These are phyloP conservation scores for Erebia aethiops DNA, from an alignment of 2,888 invertebrate genomes.

Conservation along the genomic window DNA sequence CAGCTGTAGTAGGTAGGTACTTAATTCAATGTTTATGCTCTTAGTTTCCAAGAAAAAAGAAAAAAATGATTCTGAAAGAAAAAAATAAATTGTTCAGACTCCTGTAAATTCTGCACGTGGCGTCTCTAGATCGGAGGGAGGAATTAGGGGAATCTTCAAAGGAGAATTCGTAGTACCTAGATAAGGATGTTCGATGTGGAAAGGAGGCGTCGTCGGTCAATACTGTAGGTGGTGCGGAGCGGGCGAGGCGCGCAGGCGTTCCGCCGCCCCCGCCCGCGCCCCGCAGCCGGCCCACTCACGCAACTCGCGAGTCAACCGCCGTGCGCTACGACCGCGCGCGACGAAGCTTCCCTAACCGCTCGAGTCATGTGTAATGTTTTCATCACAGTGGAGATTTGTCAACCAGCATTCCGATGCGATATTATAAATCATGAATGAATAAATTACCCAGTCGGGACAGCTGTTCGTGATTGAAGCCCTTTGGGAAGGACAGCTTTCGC, in stretches of 20 bases:
- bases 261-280: constrained; percentile 48
- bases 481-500: constrained; percentile 67
- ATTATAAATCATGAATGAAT: constrained; percentile 64
- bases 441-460: constrained; percentile 44
- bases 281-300: constrained; percentile 64
- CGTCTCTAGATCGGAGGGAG: constrained; percentile 70
- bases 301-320: constrained; percentile 80
- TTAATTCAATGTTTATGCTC: not conserved
- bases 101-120: constrained; percentile 47
- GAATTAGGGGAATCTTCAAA: constrained; percentile 79
- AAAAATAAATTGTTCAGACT: constrained; percentile 15
- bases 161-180: constrained; percentile 77
- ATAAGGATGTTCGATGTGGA: constrained; percentile 81
- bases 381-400: constrained; percentile 70
- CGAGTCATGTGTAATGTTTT: constrained; percentile 80
- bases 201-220: constrained; percentile 83
- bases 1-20: too few relatives aligned
- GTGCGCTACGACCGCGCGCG: constrained; percentile 78
- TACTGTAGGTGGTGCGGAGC: constrained; percentile 80
- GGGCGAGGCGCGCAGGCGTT: constrained; percentile 75
- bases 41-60: not conserved
- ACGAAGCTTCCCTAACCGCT: constrained; percentile 59
- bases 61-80: not conserved
- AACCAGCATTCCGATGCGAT: constrained; percentile 55
- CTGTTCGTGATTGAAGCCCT: constrained; percentile 28